A percentile compares a stretch with the other conserved stretches of the same genome.
Evolutionary conservation across 2,888 invertebrate genomes (phyloP).

Genomic region (Drosophila setosimentum): DNA sequence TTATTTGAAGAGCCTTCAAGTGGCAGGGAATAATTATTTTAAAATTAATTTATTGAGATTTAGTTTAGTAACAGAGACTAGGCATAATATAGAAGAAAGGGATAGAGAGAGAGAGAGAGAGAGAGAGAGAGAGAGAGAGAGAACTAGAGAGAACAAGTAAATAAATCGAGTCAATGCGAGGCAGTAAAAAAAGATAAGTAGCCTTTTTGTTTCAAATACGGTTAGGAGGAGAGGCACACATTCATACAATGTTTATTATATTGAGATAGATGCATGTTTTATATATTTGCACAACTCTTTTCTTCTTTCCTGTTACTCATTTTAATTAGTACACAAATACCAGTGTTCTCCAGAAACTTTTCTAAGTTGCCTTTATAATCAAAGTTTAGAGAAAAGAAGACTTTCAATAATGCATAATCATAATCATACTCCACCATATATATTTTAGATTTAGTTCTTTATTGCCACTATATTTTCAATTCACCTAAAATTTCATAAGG

Average conservation of each 20-base stretch:
- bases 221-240: no score
- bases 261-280: no score
- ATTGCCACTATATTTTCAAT: background rate
- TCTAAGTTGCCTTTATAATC: background rate
- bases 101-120: no score
- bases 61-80: background rate
- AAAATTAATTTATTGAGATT: background rate
- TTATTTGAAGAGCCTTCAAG: slow-evolving; percentile 6
- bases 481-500: background rate
- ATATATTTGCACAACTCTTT: no score
- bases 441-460: background rate
- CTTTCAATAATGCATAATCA: background rate
- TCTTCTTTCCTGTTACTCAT: background rate
- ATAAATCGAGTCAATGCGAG: background rate
- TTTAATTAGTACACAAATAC: background rate
- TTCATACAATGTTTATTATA: no score
- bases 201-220: no score
- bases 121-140: background rate
- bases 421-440: background rate
- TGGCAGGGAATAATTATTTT: background rate
- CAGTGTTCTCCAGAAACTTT: background rate
- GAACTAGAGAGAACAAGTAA: background rate
- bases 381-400: background rate
- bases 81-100: background rate
- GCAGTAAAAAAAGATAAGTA: background rate